A percentile compares a stretch with the other conserved stretches of the same genome.
Conservation (phyloP, 2,888 invertebrate genomes). For the Stenichneumon culpator region DNA sequence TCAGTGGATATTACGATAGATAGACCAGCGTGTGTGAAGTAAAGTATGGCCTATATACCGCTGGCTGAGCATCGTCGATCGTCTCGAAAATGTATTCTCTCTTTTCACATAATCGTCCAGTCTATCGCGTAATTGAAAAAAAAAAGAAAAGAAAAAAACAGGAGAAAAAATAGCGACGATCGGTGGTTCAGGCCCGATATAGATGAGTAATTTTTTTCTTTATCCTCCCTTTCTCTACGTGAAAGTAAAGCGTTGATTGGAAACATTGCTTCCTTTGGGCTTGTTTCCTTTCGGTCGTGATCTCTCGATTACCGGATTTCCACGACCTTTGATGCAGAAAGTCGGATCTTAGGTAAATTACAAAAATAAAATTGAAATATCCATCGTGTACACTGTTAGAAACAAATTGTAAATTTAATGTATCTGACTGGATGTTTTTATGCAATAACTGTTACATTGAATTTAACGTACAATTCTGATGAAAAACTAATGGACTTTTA, state of each 20-base stretch:
- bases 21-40: constrained; percentile 13
- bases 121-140: constrained; percentile 22
- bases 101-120: constrained; percentile 30
- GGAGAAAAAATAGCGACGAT: not conserved
- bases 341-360: not conserved
- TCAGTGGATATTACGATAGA: constrained; percentile 12
- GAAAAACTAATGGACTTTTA: no score
- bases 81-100: constrained; percentile 22
- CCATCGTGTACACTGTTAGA: not conserved
- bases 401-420: no score
- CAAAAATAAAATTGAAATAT: not conserved
- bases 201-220: constrained; percentile 8
- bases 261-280: not conserved
- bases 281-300: constrained; percentile 2
- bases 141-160: not conserved
- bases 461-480: no score
- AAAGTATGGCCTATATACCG: constrained; percentile 58
- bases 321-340: not conserved
- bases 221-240: not conserved
- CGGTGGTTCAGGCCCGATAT: not conserved
- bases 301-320: constrained; percentile 33
- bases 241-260: constrained; percentile 13
- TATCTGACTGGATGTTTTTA: no score
- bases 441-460: no score
- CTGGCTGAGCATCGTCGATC: constrained; percentile 31